These are phyloP conservation scores for Uloborus plumipes DNA, from an alignment of 2,888 invertebrate species.

Conservation along the genomic window DNA sequence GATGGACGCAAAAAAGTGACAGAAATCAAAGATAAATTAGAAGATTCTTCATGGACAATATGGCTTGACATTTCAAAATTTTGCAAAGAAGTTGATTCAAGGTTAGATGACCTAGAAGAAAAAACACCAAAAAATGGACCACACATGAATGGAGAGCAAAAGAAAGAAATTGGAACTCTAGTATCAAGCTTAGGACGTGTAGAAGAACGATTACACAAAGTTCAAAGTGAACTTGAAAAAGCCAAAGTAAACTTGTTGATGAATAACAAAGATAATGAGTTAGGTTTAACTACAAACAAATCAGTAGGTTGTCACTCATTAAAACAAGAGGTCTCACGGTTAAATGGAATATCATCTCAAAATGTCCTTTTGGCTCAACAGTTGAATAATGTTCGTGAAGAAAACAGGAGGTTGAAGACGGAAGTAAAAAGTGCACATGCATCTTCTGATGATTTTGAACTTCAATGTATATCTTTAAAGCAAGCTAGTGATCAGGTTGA, in stretches of 20 bases:
- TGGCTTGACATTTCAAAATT: conserved; percentile 63
- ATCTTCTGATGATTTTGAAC: conserved; percentile 67
- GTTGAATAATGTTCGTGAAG: conserved; percentile 45
- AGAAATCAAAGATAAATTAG: conserved; percentile 57
- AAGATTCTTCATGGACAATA: conserved; percentile 55
- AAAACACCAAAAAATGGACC: conserved; percentile 30
- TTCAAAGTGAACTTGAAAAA: conserved; percentile 56
- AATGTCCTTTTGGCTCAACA: conserved; percentile 53
- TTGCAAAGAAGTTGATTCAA: conserved; percentile 80
- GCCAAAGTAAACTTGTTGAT: conserved; percentile 45
- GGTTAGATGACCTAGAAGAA: conserved; percentile 74
- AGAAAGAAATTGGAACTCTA: conserved; percentile 39
- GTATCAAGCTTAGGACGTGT: conserved; percentile 36
- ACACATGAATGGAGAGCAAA: conserved; percentile 33
- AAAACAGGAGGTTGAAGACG: conserved; percentile 62
- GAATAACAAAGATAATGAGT: conserved; percentile 35
- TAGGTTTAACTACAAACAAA: conserved; percentile 20
- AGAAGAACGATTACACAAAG: conserved; percentile 53
- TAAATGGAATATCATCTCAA: conserved; percentile 51
- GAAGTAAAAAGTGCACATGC: conserved; percentile 66
- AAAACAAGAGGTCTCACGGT: conserved; percentile 40
- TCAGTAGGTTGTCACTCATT: conserved; percentile 44
- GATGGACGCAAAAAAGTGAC: conserved; percentile 46
- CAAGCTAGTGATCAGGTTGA: conserved; percentile 75
- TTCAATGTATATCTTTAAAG: conserved; percentile 67